Evolutionary conservation across 2,113 vertebrate genomes (phyloP).

Genomic region (Mixornis gularis): DNA sequence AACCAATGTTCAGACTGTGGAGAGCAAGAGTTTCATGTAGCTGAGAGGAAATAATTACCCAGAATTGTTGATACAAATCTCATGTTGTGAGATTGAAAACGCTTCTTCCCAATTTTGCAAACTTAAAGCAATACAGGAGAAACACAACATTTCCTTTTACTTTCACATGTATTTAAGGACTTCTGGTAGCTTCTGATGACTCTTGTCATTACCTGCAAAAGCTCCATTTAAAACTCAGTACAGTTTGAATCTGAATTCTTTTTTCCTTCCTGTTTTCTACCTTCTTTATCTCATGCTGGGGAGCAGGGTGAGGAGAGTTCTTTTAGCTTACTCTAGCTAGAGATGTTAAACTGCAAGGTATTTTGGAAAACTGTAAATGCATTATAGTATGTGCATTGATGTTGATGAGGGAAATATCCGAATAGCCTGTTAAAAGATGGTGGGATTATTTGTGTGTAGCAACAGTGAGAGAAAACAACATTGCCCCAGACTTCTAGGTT

Average conservation of each 20-base stretch:
- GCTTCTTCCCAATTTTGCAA: background rate
- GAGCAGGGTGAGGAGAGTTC: background rate
- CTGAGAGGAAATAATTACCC: background rate
- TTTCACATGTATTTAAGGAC: background rate
- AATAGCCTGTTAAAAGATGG: background rate
- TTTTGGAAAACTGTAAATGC: background rate
- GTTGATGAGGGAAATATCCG: background rate
- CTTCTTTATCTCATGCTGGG: background rate
- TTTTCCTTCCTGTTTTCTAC: background rate
- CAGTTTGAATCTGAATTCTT: background rate
- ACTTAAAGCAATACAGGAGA: background rate
- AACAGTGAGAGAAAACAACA: background rate
- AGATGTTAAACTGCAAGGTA: constrained; percentile 13
- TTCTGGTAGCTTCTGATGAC: background rate
- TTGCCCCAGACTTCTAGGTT: constrained; percentile 42
- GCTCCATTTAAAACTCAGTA: background rate
- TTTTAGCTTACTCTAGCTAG: background rate
- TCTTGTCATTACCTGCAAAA: background rate
- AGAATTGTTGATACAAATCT: background rate
- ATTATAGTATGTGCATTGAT: background rate
- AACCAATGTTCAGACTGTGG: background rate
- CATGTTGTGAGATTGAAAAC: background rate
- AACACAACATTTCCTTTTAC: background rate
- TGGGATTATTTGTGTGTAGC: background rate
- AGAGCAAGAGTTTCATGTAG: background rate